phyloP scores from a whole-genome alignment of 2,797 vertebrate species.

The Gallinago stenura region DNA sequence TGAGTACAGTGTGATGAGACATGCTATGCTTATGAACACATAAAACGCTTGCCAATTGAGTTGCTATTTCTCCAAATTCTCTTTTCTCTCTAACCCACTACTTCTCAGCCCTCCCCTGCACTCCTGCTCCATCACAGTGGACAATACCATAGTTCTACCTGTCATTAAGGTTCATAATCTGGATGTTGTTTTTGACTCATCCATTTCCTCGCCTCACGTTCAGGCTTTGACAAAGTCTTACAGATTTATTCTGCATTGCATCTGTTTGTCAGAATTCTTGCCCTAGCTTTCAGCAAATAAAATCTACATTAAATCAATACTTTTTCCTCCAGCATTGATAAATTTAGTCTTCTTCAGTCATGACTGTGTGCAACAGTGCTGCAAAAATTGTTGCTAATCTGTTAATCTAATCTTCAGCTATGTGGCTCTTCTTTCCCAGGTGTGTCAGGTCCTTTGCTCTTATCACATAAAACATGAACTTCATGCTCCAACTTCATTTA shows the following conservation, averaged over 20 bases:
- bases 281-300: neutral
- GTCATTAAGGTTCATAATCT: neutral
- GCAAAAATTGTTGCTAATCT: neutral
- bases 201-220: accelerated
- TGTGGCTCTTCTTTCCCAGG: neutral
- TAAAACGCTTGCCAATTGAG: neutral
- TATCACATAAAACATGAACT: neutral
- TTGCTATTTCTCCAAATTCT: neutral
- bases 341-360: neutral
- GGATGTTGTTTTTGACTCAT: neutral
- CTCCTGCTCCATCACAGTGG: neutral
- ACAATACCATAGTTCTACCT: neutral
- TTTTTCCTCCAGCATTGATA: neutral
- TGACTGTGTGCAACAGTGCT: neutral
- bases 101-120: neutral
- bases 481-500: neutral
- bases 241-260: neutral
- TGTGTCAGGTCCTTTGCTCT: neutral
- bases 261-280: neutral
- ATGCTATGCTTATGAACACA: neutral
- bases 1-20: neutral
- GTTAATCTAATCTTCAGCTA: neutral
- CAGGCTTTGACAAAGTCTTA: neutral
- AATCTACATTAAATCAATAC: neutral
- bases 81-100: neutral